phyloP scores from a whole-genome alignment of 2,888 invertebrate genomes.

The Pogonocherus hispidulus region DNA sequence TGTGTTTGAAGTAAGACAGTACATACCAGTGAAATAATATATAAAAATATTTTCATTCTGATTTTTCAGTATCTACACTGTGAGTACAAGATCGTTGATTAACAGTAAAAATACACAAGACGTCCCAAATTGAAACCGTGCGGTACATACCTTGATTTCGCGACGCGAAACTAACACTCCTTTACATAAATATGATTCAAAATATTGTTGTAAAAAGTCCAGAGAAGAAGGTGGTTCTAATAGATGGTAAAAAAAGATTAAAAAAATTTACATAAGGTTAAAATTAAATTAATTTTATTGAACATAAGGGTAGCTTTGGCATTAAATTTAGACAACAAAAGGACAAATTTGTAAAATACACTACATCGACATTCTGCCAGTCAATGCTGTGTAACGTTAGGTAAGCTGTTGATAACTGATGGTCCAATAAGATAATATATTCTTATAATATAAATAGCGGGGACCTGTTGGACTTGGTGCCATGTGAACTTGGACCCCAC shows the following conservation, averaged over 20 bases:
- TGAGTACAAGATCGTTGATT: too few species aligned
- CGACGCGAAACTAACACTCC: too few species aligned
- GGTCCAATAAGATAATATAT: constrained; percentile 63
- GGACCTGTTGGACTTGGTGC: constrained; percentile 54
- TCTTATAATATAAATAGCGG: constrained; percentile 55
- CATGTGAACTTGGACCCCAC: constrained; percentile 55
- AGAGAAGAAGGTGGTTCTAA: constrained; percentile 59
- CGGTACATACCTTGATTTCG: too few species aligned
- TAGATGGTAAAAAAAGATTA: constrained; percentile 54
- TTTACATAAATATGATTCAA: too few species aligned
- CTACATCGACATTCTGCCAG: constrained; percentile 55
- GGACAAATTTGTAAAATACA: constrained; percentile 59
- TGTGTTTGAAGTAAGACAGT: too few species aligned
- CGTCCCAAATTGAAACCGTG: too few species aligned
- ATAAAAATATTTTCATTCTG: too few species aligned
- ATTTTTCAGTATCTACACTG: too few species aligned
- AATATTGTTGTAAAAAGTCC: too few species aligned
- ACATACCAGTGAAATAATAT: too few species aligned
- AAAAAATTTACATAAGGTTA: constrained; percentile 61
- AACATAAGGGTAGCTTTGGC: constrained; percentile 59
- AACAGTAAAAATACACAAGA: too few species aligned
- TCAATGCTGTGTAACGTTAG: constrained; percentile 53
- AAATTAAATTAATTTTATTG: constrained; percentile 63
- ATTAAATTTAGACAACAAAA: constrained; percentile 61
- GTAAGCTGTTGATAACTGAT: constrained; percentile 62